Evolutionary conservation across 2,888 invertebrate genomes (phyloP).

Genomic region (Laspeyria flexula): DNA sequence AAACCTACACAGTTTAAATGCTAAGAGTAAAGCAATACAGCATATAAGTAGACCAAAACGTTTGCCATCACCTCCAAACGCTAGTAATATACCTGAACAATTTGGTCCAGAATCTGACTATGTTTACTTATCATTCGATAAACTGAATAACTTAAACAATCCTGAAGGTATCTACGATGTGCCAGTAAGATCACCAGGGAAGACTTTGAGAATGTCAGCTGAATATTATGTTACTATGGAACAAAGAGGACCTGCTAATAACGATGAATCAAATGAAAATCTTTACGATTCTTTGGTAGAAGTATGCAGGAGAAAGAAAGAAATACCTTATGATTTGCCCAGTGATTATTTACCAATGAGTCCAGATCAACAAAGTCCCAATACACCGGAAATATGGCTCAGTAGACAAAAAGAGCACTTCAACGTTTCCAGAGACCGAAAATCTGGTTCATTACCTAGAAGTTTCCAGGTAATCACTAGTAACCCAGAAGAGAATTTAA

Average conservation of each 20-base stretch:
- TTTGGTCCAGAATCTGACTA: slow-evolving; percentile 78
- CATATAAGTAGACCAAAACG: slow-evolving; percentile 65
- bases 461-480: slow-evolving; percentile 90
- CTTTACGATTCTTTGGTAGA: slow-evolving; percentile 76
- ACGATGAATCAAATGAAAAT: slow-evolving; percentile 66
- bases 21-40: slow-evolving; percentile 70
- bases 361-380: slow-evolving; percentile 83
- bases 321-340: slow-evolving; percentile 56
- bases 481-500: slow-evolving; percentile 77
- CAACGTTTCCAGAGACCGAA: slow-evolving; percentile 88
- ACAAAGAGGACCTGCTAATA: slow-evolving; percentile 53
- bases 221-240: slow-evolving; percentile 77
- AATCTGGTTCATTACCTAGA: slow-evolving; percentile 92
- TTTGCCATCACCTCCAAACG: slow-evolving; percentile 67
- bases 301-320: slow-evolving; percentile 73
- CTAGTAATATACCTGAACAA: slow-evolving; percentile 59
- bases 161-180: slow-evolving; percentile 76
- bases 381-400: slow-evolving; percentile 89
- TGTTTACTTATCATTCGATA: slow-evolving; percentile 80
- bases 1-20: slow-evolving; percentile 58
- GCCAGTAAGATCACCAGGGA: slow-evolving; percentile 72
- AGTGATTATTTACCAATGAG: slow-evolving; percentile 78
- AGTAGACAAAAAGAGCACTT: slow-evolving; percentile 90
- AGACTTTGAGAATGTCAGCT: slow-evolving; percentile 46
- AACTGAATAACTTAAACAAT: slow-evolving; percentile 63